phyloP scores from a whole-genome alignment of 2,113 vertebrate genomes.

The Sebastes schlegelii region DNA sequence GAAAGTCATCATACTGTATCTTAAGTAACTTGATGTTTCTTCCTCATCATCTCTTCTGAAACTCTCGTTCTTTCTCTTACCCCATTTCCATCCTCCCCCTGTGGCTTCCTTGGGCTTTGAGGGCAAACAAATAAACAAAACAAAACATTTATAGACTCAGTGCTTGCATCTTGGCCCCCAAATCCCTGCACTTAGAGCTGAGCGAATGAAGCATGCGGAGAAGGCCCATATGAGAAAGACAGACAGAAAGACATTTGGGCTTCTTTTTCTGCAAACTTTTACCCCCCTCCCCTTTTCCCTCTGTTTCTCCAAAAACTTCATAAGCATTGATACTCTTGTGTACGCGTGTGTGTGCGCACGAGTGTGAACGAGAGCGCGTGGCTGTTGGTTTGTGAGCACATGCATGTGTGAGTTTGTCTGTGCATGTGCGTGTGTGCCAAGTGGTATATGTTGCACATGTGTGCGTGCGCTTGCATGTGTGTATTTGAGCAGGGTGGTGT shows the following conservation, averaged over 20 bases:
- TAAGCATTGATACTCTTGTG: conserved; percentile 63
- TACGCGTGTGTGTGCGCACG: conserved; percentile 25
- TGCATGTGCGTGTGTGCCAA: conserved; percentile 42
- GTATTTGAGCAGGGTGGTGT: conserved; percentile 84
- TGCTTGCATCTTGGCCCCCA: conserved; percentile 68
- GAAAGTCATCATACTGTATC: conserved; percentile 35
- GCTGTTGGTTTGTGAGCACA: conserved; percentile 38
- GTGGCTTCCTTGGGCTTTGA: conserved; percentile 73
- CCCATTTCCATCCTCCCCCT: conserved; percentile 65
- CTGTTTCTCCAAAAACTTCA: conserved; percentile 79
- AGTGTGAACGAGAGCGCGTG: conserved; percentile 27
- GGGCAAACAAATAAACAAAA: conserved; percentile 82
- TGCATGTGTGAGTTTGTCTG: conserved; percentile 23
- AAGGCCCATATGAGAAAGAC: conserved; percentile 69
- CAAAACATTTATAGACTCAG: conserved; percentile 81
- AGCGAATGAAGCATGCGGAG: conserved; percentile 76
- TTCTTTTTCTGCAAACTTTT: conserved; percentile 82
- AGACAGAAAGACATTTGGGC: conserved; percentile 69
- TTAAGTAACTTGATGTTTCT: conserved; percentile 61
- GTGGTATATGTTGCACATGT: conserved; percentile 65
- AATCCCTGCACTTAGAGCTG: conserved; percentile 70
- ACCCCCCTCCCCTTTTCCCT: conserved; percentile 69
- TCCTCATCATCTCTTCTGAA: conserved; percentile 41
- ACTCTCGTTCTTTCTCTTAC: conserved; percentile 41
- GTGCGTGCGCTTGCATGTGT: conserved; percentile 68